phyloP scores from a whole-genome alignment of 2,888 invertebrate species.

The Drosophila merina region DNA sequence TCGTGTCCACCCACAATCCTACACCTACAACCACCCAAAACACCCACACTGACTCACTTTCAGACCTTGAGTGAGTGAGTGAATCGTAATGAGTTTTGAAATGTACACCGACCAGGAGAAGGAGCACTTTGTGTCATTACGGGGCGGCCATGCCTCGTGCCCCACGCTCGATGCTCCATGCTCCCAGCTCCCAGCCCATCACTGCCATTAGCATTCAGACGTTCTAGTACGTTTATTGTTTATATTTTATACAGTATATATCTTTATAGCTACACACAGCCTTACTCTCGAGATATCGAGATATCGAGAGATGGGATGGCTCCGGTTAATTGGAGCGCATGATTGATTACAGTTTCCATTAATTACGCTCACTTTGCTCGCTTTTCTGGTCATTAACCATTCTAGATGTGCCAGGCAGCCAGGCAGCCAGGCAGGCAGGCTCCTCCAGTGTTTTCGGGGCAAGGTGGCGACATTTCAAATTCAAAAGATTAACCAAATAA shows the following conservation, averaged over 20 bases:
- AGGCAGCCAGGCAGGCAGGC: not conserved
- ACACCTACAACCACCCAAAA: not conserved
- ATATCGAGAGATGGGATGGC: slow-evolving; percentile 32
- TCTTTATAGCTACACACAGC: not conserved
- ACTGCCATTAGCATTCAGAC: slow-evolving; percentile 36
- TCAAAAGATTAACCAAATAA: slow-evolving; percentile 56
- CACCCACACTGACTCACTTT: slow-evolving; percentile 2
- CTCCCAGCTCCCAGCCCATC: not conserved
- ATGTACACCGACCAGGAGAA: slow-evolving; percentile 33
- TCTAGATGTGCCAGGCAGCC: slow-evolving; percentile 7
- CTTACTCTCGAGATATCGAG: slow-evolving; percentile 7
- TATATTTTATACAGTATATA: not conserved
- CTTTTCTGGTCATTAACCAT: slow-evolving; percentile 72
- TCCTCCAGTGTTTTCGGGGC: slow-evolving; percentile 2
- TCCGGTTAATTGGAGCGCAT: slow-evolving; percentile 71
- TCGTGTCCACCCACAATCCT: not conserved
- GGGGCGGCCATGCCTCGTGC: not conserved
- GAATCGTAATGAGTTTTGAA: slow-evolving; percentile 52
- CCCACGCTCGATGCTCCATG: not conserved
- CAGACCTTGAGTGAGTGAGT: slow-evolving; percentile 19
- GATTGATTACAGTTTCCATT: slow-evolving; percentile 75
- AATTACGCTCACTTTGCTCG: slow-evolving; percentile 59
- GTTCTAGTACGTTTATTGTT: not conserved
- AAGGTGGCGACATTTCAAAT: slow-evolving; percentile 48
- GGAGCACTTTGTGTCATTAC: slow-evolving; percentile 35